These are phyloP conservation scores for Karalla daura DNA, from an alignment of 2,797 vertebrate genomes.

Conservation along the genomic window DNA sequence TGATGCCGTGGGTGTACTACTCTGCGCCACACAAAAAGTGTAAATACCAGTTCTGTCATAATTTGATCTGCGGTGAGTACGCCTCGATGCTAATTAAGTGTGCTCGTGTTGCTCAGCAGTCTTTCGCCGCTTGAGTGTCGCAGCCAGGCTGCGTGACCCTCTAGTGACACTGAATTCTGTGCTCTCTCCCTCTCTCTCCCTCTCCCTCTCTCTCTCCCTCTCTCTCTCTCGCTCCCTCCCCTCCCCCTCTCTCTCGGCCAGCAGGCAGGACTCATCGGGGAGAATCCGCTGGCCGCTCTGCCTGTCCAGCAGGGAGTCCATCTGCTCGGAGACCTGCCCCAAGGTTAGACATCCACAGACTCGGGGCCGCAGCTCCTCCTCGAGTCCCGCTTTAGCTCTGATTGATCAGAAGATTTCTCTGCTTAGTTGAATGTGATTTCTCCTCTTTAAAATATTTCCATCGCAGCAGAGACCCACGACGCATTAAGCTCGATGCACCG, in stretches of 20 bases:
- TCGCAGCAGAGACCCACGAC: too few relatives aligned
- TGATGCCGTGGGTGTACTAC: slow-evolving; percentile 51
- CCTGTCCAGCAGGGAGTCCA: slow-evolving; percentile 84
- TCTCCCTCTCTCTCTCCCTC: too few relatives aligned
- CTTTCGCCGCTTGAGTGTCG: neutral
- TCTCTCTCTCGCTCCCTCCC: too few relatives aligned
- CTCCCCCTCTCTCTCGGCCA: slow-evolving; percentile 48
- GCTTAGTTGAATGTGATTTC: neutral
- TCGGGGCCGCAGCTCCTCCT: slow-evolving; percentile 33
- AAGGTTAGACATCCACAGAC: slow-evolving; percentile 79
- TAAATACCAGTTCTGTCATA: slow-evolving; percentile 35
- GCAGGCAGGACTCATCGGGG: slow-evolving; percentile 91
- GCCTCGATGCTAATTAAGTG: slow-evolving; percentile 12
- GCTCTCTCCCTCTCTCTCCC: slow-evolving; percentile 46
- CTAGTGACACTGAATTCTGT: slow-evolving; percentile 50
- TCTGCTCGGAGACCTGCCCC: slow-evolving; percentile 87
- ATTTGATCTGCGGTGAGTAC: slow-evolving; percentile 57
- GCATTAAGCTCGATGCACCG: too few relatives aligned
- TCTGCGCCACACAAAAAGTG: slow-evolving; percentile 32
- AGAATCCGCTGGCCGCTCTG: slow-evolving; percentile 86
- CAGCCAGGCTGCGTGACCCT: slow-evolving; percentile 37
- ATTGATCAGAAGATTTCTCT: slow-evolving; percentile 38
- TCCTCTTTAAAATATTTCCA: neutral
- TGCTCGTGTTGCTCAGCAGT: slow-evolving; percentile 9
- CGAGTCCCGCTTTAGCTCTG: slow-evolving; percentile 33